These are phyloP conservation scores for Thumatha senex DNA, from an alignment of 2,888 invertebrate genomes.

Conservation along the genomic window DNA sequence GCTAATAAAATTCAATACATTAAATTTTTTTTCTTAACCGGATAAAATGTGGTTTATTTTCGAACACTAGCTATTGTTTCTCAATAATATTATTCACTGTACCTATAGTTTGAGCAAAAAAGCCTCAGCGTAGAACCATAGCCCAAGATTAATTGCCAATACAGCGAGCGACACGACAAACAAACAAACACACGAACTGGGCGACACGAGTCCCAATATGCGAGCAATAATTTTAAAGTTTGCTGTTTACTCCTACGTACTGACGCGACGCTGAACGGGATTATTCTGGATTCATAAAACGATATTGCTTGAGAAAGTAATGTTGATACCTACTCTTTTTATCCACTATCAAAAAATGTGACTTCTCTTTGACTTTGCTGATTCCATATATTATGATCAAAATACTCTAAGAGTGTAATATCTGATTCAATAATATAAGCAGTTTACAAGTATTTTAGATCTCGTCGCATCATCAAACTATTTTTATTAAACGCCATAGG, in stretches of 20 bases:
- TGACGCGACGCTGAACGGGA: slow-evolving; percentile 12
- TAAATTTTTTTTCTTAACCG: neutral
- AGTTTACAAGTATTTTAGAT: too few species aligned
- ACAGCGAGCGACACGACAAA: slow-evolving; percentile 53
- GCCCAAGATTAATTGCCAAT: slow-evolving; percentile 76
- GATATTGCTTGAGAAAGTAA: neutral
- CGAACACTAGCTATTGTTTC: neutral
- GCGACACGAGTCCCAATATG: slow-evolving; percentile 74
- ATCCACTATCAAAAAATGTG: too few species aligned
- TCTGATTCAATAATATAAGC: too few species aligned
- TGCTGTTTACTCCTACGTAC: slow-evolving; percentile 74
- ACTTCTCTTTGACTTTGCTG: too few species aligned
- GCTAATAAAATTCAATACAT: too few species aligned
- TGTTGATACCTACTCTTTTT: neutral
- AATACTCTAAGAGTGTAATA: too few species aligned
- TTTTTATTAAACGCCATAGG: too few species aligned
- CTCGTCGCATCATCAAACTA: too few species aligned
- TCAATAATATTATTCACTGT: neutral
- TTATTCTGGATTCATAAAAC: slow-evolving; percentile 49
- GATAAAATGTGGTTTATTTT: neutral
- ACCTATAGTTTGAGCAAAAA: slow-evolving; percentile 23
- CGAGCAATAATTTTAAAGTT: slow-evolving; percentile 72
- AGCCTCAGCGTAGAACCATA: slow-evolving; percentile 36
- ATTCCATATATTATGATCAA: too few species aligned
- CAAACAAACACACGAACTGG: slow-evolving; percentile 62